A percentile compares a stretch with the other conserved stretches of the same genome.
Conservation (phyloP, 2,113 vertebrate genomes). For the Camelus dromedarius region DNA sequence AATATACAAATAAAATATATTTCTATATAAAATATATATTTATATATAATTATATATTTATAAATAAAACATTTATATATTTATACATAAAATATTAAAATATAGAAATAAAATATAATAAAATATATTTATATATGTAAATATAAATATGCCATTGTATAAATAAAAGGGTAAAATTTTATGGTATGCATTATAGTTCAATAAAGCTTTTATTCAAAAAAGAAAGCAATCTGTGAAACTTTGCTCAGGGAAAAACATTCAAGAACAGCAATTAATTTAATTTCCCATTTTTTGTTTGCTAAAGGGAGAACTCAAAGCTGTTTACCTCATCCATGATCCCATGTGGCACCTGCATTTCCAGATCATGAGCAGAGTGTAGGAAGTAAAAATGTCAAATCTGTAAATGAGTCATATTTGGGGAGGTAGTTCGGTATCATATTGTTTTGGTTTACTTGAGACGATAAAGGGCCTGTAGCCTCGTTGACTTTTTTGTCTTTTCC, state of each 20-base stretch:
- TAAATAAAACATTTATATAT: too few relatives aligned
- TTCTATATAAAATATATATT: too few relatives aligned
- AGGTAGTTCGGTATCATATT: not conserved
- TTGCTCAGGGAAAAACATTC: not conserved
- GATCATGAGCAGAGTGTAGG: not conserved
- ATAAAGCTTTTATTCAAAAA: not conserved
- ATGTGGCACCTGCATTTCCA: not conserved
- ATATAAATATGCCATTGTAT: too few relatives aligned
- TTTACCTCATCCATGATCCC: not conserved
- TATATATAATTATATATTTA: too few relatives aligned
- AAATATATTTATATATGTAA: too few relatives aligned
- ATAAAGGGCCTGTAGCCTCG: not conserved
- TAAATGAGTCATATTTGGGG: not conserved
- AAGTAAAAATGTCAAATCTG: not conserved
- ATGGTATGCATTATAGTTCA: not conserved
- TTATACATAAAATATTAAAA: too few relatives aligned
- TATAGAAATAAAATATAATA: too few relatives aligned
- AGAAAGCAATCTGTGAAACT: not conserved
- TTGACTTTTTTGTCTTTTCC: constrained; percentile 51
- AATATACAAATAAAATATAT: too few relatives aligned
- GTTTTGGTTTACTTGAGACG: constrained; percentile 48
- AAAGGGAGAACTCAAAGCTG: not conserved
- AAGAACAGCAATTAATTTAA: constrained; percentile 9
- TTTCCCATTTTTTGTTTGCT: not conserved
- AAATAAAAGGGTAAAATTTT: not conserved